These are phyloP conservation scores for Staurois parvus DNA, from an alignment of 2,797 vertebrate genomes.

Conservation along the genomic window DNA sequence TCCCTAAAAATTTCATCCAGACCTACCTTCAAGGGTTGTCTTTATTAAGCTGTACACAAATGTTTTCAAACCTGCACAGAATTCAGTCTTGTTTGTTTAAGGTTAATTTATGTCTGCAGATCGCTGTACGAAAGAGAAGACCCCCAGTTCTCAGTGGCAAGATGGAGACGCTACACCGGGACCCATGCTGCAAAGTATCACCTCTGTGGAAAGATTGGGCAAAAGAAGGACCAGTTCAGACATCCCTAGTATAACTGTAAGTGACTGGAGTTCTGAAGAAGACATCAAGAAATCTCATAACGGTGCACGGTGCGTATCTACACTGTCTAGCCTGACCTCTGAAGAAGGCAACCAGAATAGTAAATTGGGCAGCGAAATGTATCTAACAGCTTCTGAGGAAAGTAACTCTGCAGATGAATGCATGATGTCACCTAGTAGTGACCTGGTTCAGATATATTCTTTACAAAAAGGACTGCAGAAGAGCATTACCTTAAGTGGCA, in stretches of 20 bases:
- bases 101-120: slow-evolving; percentile 66
- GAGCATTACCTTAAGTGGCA: slow-evolving; percentile 68
- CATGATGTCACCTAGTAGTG: slow-evolving; percentile 75
- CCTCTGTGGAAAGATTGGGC: slow-evolving; percentile 66
- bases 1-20: too few relatives aligned
- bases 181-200: slow-evolving; percentile 66
- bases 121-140: slow-evolving; percentile 73
- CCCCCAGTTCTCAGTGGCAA: slow-evolving; percentile 65
- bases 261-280: slow-evolving; percentile 82
- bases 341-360: slow-evolving; percentile 81
- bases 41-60: too few relatives aligned
- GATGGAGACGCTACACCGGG: slow-evolving; percentile 70
- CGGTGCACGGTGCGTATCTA: slow-evolving; percentile 75
- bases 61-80: not conserved
- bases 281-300: slow-evolving; percentile 71
- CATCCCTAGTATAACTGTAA: slow-evolving; percentile 70
- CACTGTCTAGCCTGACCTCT: slow-evolving; percentile 80
- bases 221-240: slow-evolving; percentile 65
- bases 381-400: slow-evolving; percentile 91
- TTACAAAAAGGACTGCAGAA: slow-evolving; percentile 76
- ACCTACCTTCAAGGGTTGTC: too few relatives aligned
- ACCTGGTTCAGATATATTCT: slow-evolving; percentile 75
- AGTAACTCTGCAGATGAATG: slow-evolving; percentile 91
- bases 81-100: not conserved
- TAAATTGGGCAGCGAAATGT: slow-evolving; percentile 84